Conservation (phyloP, 2,888 invertebrate species). For the Argyra leucocephala region DNA sequence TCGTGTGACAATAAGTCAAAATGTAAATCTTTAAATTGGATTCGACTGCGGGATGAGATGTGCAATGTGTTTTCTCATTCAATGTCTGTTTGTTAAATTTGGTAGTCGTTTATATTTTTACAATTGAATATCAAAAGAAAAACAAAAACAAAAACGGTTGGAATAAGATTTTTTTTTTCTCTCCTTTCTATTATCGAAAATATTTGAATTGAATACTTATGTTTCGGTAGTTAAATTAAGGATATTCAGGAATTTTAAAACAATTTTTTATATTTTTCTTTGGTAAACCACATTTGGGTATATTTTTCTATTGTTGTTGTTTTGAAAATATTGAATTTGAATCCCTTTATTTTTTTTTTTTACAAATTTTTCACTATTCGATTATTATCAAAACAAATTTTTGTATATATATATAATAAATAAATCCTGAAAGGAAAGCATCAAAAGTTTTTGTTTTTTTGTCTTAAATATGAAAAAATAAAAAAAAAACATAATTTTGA, state of each 20-base stretch:
- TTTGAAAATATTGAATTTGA: slow-evolving; percentile 1
- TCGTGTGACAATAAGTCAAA: slow-evolving; percentile 10
- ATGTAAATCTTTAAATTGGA: slow-evolving; percentile 10
- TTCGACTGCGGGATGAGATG: background rate
- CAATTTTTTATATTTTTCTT: background rate
- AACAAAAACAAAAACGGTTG: background rate
- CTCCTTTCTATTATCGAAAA: background rate
- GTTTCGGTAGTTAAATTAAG: background rate
- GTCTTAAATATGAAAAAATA: background rate
- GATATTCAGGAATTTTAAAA: background rate
- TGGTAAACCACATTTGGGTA: background rate
- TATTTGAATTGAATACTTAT: background rate
- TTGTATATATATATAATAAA: background rate
- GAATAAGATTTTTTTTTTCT: background rate
- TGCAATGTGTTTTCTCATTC: background rate
- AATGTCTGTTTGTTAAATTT: background rate
- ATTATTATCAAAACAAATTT: slow-evolving; percentile 5
- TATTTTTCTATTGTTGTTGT: background rate
- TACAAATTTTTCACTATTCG: slow-evolving; percentile 1
- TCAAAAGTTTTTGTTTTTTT: background rate
- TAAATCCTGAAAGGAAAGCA: background rate
- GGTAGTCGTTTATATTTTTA: background rate
- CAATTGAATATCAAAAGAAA: background rate
- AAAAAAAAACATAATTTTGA: background rate
- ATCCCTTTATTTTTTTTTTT: background rate